Base-by-base conservation (phyloP, 2,888 invertebrate genomes). In the Synanthedon vespiformis region DNA sequence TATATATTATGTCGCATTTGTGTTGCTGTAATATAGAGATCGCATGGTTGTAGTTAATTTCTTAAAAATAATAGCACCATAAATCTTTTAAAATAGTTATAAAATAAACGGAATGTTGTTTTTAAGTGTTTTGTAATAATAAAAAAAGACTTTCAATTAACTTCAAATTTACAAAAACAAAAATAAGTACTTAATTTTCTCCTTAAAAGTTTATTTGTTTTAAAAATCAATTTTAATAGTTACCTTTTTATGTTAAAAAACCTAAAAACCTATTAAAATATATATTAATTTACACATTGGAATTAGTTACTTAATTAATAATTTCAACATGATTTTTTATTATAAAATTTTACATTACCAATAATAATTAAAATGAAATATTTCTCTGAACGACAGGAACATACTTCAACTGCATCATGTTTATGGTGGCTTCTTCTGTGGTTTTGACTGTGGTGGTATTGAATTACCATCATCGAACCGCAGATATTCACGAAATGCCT, bases 331-430 rank as follows among this genome's bases (percentile, higher is more conserved):
- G 11, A 44, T 44, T 4, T 44, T n/a, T 44, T 44, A 44, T 13
- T 44, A 44, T 44, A 44, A 44, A 44, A 34, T 34, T 34, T 34
- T 34, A 34, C 34, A 34, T 34, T 34, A 5, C 1, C 1, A 18
- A 3, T 4, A 34, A 34, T 34, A 34, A 34, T 34, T 34, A 34
- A 34, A 34, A 34, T 34, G 1, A 2, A 34, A 10, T 34, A 34
- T 34, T 34, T 48, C 11, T 48, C 48, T 40, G 64, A 66, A 59
- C 77, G 82, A 66, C 90, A 96, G 98, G 98, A 79, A 96, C 98
- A 68, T 98, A 98, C 90, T 98, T 98, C 93, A 98, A 98, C 90
- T 97, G 97, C 90, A 98, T 98, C 89, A 98, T 98, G 98, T 96
- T 98, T 89, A 98, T 98, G 97, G 98, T 98, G 88, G 97, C 98